Percentiles rank a stretch among this genome's conserved stretches.
Evolutionary conservation across 2,113 vertebrate species (phyloP).

Genomic region (Pygoscelis adeliae): DNA sequence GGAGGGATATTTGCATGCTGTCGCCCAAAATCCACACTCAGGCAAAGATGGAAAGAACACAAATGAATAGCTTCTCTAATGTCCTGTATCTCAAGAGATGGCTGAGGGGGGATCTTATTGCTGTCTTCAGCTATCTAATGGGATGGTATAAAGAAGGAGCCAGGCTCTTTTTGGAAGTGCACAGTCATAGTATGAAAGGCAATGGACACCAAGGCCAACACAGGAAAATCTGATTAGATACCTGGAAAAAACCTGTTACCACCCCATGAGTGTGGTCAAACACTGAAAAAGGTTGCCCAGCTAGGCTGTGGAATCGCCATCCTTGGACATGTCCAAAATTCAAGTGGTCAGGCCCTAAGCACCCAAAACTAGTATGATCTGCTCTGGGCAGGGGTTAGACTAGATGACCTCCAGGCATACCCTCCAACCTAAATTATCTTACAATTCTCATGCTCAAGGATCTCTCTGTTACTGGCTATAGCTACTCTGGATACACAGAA

Average conservation of each 20-base stretch:
- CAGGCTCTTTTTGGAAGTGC: not conserved
- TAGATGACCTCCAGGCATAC: not conserved
- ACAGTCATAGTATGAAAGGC: not conserved
- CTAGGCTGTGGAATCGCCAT: not conserved
- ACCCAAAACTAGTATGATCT: not conserved
- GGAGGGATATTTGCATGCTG: not conserved
- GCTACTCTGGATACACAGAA: not conserved
- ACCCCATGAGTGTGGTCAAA: not conserved
- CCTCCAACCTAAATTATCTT: not conserved
- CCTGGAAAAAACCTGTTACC: not conserved
- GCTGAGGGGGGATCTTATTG: no score
- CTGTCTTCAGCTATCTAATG: not conserved
- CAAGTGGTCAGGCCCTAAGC: not conserved
- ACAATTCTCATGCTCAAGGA: not conserved
- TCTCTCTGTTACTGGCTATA: not conserved
- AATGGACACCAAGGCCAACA: not conserved
- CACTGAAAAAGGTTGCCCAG: not conserved
- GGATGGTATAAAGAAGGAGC: not conserved
- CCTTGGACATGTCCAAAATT: not conserved
- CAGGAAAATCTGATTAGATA: not conserved
- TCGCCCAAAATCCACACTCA: rapidly evolving
- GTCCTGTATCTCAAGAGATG: not conserved
- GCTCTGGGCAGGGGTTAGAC: not conserved
- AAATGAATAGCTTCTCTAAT: not conserved
- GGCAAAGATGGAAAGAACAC: rapidly evolving